Conservation (phyloP, 2,113 vertebrate species). For the Chamaea fasciata region DNA sequence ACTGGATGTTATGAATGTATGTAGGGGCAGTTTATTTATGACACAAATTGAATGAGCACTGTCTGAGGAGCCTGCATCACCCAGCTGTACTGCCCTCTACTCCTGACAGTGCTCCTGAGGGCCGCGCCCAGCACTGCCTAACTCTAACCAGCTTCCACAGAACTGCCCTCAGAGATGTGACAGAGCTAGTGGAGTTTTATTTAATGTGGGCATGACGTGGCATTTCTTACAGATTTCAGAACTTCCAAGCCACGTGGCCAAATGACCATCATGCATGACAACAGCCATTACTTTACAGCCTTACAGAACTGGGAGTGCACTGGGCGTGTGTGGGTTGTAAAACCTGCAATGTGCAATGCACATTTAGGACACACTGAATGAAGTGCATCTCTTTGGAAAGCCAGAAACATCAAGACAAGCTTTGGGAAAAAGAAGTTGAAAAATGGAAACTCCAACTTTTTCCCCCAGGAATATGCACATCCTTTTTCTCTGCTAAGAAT, state of each 20-base stretch:
- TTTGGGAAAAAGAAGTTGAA: neutral
- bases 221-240: neutral
- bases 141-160: neutral
- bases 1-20: neutral
- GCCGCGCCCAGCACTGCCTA: fast-evolving
- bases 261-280: fast-evolving
- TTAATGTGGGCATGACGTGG: neutral
- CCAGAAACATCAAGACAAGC: neutral
- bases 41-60: neutral
- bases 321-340: neutral
- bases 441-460: neutral
- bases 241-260: neutral
- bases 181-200: neutral
- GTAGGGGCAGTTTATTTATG: neutral
- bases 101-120: fast-evolving
- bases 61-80: neutral
- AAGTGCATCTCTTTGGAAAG: neutral
- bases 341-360: neutral
- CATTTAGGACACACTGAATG: neutral
- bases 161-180: neutral
- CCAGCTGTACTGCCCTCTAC: neutral
- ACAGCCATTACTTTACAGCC: neutral
- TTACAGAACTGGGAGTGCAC: neutral
- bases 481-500: neutral
- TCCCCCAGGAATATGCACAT: neutral